Evolutionary conservation across 2,888 invertebrate species (phyloP), one percentile per base, ranked within the genome.

Genomic region (Apocheima hispidaria): DNA sequence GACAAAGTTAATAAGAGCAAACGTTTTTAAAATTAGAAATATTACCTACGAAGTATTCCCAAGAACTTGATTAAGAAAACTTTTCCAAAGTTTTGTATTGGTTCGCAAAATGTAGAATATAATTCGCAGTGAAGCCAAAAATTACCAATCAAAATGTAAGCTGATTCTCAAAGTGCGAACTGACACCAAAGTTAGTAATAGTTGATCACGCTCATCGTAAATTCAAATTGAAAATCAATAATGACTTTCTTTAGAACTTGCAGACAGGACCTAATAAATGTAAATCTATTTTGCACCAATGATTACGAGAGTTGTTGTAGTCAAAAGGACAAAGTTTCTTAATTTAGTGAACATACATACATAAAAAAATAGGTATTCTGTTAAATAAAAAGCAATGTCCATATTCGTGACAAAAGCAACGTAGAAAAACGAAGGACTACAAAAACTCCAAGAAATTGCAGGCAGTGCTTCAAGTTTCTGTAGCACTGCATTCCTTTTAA

Each of bases 221-320:
- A 56, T 61, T 62, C 56, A 62, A 62, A 62, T 62, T 62, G 61
- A 33, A 56, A 28, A 57, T 62, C 56, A 61, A 56, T 61, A 57
- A 51, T 30, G 49, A 44, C 20, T 56, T 60, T 46, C 61, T 62
- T 52, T 43, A 35, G 52, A 62, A 62, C 61, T 62, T 56, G 26
- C 18, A 56, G 56, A 62, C 48, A 40, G 28, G 26, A 51, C 30
- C 40, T 21, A 52, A 56, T 61, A 56, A 56, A 51, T 61, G 43
- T 36, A 58, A 58, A 52, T 51, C 30, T 54, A 59, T 40, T 54
- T 54, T 33, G 35, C 48, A 46, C 14, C 23, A 46, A 43, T 43
- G 48, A 54, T 53, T 50, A 48, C 41, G 16, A 60, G 44, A 60
- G n/a, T 20, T 40, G 9, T 20, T 40, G 14, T 44, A 51, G 49